phyloP scores from a whole-genome alignment of 2,888 invertebrate species.

The Diloba caeruleocephala region DNA sequence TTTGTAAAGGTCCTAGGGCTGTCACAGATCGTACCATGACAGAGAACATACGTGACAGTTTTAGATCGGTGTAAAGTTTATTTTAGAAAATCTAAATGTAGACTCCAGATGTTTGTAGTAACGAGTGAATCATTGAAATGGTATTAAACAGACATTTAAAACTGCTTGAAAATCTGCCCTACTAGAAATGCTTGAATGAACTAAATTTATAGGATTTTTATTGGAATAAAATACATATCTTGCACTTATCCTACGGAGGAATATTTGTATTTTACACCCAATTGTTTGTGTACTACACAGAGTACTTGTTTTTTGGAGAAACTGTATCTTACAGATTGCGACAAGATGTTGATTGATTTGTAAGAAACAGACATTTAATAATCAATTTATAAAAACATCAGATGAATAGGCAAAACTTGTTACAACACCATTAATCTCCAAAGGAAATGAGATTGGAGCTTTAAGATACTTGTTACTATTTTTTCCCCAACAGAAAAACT shows the following conservation, averaged over 20 bases:
- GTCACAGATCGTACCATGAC: slow-evolving; percentile 11
- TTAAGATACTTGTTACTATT: slow-evolving; percentile 8
- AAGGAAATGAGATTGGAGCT: slow-evolving; percentile 25
- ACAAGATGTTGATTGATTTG: background rate
- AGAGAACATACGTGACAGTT: slow-evolving; percentile 19
- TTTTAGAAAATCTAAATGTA: slow-evolving; percentile 18
- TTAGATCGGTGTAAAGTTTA: slow-evolving; percentile 27
- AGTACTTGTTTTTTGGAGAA: no score
- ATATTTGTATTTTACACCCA: no score
- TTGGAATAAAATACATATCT: no score
- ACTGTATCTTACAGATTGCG: no score
- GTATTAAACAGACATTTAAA: no score
- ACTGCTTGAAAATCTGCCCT: no score
- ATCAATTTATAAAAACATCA: slow-evolving; percentile 2
- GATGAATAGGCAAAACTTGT: slow-evolving; percentile 11
- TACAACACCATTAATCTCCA: slow-evolving; percentile 20
- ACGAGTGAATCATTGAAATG: background rate
- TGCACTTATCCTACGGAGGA: no score
- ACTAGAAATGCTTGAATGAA: no score
- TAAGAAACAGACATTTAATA: background rate
- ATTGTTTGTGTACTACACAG: no score
- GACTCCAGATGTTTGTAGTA: slow-evolving; percentile 30
- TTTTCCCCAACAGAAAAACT: slow-evolving; percentile 27
- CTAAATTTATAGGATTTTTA: no score
- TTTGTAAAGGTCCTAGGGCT: slow-evolving; percentile 34